These are phyloP conservation scores for Sparus aurata DNA, from an alignment of 2,797 vertebrate genomes.

Conservation along the genomic window DNA sequence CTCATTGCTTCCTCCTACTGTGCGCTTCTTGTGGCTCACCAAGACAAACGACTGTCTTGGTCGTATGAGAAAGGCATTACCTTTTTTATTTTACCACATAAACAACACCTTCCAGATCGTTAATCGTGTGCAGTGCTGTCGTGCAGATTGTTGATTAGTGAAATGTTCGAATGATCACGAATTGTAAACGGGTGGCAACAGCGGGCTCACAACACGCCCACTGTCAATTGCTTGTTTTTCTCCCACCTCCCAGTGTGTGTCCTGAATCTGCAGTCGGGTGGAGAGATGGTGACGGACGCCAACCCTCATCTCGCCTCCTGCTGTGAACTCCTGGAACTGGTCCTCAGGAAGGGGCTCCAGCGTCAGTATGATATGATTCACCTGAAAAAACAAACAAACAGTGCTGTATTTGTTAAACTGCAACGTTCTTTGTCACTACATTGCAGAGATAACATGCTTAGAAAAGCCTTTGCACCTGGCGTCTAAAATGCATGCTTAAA, in stretches of 20 bases:
- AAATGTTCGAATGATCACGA: background rate
- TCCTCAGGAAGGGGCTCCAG: constrained; percentile 90
- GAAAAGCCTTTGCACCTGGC: background rate
- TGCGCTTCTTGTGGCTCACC: background rate
- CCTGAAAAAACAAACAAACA: background rate
- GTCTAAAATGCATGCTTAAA: background rate
- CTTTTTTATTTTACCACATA: background rate
- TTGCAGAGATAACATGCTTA: background rate
- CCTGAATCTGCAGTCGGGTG: constrained; percentile 83
- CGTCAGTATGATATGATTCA: constrained; percentile 79
- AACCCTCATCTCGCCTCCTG: constrained; percentile 83
- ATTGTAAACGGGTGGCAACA: background rate
- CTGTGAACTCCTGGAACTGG: constrained; percentile 87
- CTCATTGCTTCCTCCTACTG: background rate
- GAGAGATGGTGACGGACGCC: constrained; percentile 75
- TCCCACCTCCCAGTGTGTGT: constrained; percentile 80
- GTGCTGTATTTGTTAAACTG: background rate
- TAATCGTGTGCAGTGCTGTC: background rate
- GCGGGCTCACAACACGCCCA: background rate
- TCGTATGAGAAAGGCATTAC: background rate
- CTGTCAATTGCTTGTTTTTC: background rate
- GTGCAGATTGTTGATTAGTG: background rate
- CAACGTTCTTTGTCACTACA: background rate
- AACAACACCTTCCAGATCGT: background rate
- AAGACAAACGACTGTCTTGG: background rate